Base-by-base conservation (phyloP, 2,113 vertebrate species). In the Oreochromis spilurus region DNA sequence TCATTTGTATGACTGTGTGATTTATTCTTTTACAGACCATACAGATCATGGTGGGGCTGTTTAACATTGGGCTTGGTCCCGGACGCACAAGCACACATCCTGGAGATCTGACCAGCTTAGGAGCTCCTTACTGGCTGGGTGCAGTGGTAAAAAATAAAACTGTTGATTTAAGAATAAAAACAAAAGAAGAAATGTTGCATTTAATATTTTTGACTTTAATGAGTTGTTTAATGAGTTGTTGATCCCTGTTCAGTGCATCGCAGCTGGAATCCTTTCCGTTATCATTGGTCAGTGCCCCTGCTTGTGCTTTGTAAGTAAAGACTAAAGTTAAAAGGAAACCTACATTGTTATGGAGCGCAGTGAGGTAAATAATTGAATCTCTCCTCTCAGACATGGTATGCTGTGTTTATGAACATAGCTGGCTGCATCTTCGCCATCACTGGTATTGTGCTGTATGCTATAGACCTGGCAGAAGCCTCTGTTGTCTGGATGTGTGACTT, bases 31-130 rank as follows among this genome's bases (percentile, higher is more conserved):
- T 13, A 4, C 83, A 96, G 96, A 83, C 91, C 1, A 5, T 94
- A 8, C 95, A 95, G 93, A 94, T 96, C 85, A 91, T 96, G 92
- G 82, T 94, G 82, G 95, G 95, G 5, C 31, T 95, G 62, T 70
- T 95, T 40, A 93, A 67, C 85, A 82, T 96, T 6, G 92, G 87
- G 3, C 84, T 95, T 0, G 95, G 92, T 5, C 40, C 57, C 1
- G 93, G 92, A 19, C 83, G 87, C 53, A 77, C 29, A 1, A 67
- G 55, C 43, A 9, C 7, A 1, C 53, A 58, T 16, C 24, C 21
- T 24, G 60, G 17, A 1, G 82, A 85, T 53, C 29, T 91, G 4
- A 5, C 29, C 17, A 2, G 11, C 2, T 6, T 83, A 14, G 29
- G 55, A 78, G 86, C 72, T n/a, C 81, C 85, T 8, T 94, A 91